phyloP scores from a whole-genome alignment of 2,888 invertebrate genomes.

The Microctonus hyperodae region DNA sequence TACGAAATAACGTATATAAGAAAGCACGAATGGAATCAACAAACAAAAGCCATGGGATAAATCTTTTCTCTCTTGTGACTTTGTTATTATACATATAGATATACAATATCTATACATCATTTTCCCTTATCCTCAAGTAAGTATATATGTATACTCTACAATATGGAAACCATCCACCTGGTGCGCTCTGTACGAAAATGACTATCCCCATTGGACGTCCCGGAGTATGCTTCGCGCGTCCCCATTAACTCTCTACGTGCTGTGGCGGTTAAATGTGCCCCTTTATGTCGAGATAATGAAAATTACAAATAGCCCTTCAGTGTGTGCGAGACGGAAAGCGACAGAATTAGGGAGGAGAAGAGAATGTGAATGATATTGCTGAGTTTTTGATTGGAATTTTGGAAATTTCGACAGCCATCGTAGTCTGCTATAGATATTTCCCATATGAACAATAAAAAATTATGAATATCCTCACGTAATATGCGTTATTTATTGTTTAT shows the following conservation, averaged over 20 bases:
- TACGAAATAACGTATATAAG: slow-evolving; percentile 52
- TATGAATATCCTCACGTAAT: neutral
- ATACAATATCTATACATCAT: slow-evolving; percentile 9
- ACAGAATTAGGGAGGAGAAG: neutral
- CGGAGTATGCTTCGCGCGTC: slow-evolving; percentile 35
- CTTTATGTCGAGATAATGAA: slow-evolving; percentile 62
- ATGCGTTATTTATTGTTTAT: neutral
- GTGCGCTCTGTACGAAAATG: slow-evolving; percentile 23
- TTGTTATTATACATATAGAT: neutral
- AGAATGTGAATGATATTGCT: neutral
- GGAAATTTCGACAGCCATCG: slow-evolving; percentile 34
- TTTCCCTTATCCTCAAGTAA: neutral
- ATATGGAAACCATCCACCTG: neutral
- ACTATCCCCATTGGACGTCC: slow-evolving; percentile 20
- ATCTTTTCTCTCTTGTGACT: slow-evolving; percentile 6
- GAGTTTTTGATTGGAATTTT: slow-evolving; percentile 29
- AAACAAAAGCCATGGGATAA: slow-evolving; percentile 45
- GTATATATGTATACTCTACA: slow-evolving; percentile 14
- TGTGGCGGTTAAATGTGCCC: slow-evolving; percentile 57
- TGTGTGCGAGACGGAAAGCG: slow-evolving; percentile 43
- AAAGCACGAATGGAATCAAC: slow-evolving; percentile 56
- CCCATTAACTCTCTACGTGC: slow-evolving; percentile 62
- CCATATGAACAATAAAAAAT: slow-evolving; percentile 1
- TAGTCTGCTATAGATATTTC: neutral
- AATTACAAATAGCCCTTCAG: slow-evolving; percentile 61